Base-by-base conservation (phyloP, 2,888 invertebrate genomes). In the Chymomyza amoena region DNA sequence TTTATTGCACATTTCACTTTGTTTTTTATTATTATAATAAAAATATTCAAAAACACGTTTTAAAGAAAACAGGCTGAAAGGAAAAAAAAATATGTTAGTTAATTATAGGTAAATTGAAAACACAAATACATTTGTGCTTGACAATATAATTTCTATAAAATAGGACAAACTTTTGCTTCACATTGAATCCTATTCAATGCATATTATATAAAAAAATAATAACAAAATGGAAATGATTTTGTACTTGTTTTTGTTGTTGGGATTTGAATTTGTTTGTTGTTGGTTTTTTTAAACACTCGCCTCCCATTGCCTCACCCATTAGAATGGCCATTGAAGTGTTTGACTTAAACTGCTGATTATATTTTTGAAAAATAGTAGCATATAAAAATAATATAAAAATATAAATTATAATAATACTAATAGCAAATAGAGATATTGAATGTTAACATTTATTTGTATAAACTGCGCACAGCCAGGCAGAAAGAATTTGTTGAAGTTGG, bases 141-240 rank as follows among this genome's bases (percentile, higher is more conserved):
- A 90, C 90, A 90, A 90, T 90, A 90, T 90, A 81, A 89, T 89
- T 90, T 90, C 73, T 66, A 84, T 73, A 75, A 75, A 76, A 73
- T 68, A 70, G 66, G 28, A 50, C 39, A 60, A 51, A 32, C 18
- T 56, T 61, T 67, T 7, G 52, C 15, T 75, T 68, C 16, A 20
- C 10, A 54, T 18, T 18, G 54, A 10, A 20, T n/a, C n/a, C n/a
- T n/a, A n/a, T 69, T 54, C 0, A 25, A 25, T 6, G 5, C n/a
- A n/a, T n/a, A 15, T 45, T 56, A 20, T 51, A 59, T 13, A 7
- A 6, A 28, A 6, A 28, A 45, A 45, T 13, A 13, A 45, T 45
- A 13, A 13, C 3, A 45, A 45, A 13, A 13, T 13, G 13, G 4
- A 13, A 45, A 25, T 25, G 25, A 25, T 25, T 25, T 3, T 25